Percentiles rank a stretch among this genome's conserved stretches.
Evolutionary conservation across 2,113 vertebrate genomes (phyloP).

Genomic region (Oryzias woworae): DNA sequence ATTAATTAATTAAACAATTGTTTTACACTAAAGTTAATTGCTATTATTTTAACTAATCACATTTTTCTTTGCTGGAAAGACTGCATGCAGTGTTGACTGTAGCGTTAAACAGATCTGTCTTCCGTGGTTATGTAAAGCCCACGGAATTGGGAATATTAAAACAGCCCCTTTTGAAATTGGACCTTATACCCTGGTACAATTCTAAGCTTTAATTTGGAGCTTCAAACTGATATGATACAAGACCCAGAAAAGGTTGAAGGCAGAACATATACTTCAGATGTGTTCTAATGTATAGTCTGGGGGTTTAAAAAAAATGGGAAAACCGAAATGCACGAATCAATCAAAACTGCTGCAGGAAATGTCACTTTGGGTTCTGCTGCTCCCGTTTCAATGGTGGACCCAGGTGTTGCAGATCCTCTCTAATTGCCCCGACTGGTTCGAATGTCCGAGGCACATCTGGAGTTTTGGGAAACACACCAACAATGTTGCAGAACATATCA

Average conservation of each 20-base stretch:
- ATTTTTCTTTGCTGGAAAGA: conserved; percentile 13
- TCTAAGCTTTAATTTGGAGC: too few relatives aligned
- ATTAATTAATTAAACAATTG: conserved; percentile 1
- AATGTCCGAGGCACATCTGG: conserved; percentile 53
- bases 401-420: conserved; percentile 58
- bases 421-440: conserved; percentile 63
- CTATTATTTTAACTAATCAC: conserved; percentile 18
- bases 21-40: conserved; percentile 2
- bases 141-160: conserved; percentile 3
- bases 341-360: conserved; percentile 15
- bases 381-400: conserved; percentile 31
- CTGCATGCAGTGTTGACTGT: neutral
- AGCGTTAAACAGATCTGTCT: conserved; percentile 16
- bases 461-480: conserved; percentile 21
- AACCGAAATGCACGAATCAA: neutral
- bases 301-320: too few relatives aligned
- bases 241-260: too few relatives aligned
- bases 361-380: conserved; percentile 43
- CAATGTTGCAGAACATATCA: conserved; percentile 1
- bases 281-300: too few relatives aligned
- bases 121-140: conserved; percentile 3
- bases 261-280: too few relatives aligned
- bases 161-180: conserved; percentile 31
- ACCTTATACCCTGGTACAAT: conserved; percentile 23
- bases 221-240: too few relatives aligned